A percentile compares a stretch with the other conserved stretches of the same genome.
phyloP scores from a whole-genome alignment of 1,140 invertebrate species.

The Polypedilum pembai region DNA sequence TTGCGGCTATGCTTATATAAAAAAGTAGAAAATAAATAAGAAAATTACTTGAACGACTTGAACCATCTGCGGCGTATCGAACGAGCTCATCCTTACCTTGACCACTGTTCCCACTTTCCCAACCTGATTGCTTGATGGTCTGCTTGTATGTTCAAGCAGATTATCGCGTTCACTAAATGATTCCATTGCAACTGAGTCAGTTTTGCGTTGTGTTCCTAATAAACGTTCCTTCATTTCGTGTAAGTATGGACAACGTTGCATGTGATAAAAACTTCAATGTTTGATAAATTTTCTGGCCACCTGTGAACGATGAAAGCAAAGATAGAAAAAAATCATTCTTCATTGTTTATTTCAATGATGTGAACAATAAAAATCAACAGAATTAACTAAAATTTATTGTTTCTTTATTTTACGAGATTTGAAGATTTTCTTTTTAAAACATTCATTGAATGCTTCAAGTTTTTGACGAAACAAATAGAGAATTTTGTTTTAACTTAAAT shows the following conservation, averaged over 20 bases:
- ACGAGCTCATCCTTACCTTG: conserved; percentile 56
- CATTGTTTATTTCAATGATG: too few relatives aligned
- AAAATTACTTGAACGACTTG: conserved; percentile 28
- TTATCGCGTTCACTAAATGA: conserved; percentile 44
- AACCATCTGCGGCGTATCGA: conserved; percentile 33
- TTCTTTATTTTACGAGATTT: too few relatives aligned
- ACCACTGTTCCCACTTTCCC: conserved; percentile 78
- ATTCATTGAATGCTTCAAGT: too few relatives aligned
- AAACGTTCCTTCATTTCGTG: conserved; percentile 86
- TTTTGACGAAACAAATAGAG: too few relatives aligned
- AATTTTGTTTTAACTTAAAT: too few relatives aligned
- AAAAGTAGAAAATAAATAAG: conserved; percentile 24
- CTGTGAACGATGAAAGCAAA: neutral
- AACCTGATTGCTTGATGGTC: conserved; percentile 57
- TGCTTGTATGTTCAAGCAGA: conserved; percentile 53
- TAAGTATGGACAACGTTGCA: conserved; percentile 83
- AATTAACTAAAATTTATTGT: too few relatives aligned
- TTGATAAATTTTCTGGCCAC: conserved; percentile 16
- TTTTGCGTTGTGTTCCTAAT: conserved; percentile 54
- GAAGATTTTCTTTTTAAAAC: too few relatives aligned
- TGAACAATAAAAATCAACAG: too few relatives aligned
- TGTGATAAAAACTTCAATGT: conserved; percentile 36
- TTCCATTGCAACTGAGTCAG: conserved; percentile 47
- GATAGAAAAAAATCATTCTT: neutral
- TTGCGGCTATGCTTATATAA: conserved; percentile 9